phyloP scores from a whole-genome alignment of 2,113 vertebrate genomes.

The Seriola rivoliana region DNA sequence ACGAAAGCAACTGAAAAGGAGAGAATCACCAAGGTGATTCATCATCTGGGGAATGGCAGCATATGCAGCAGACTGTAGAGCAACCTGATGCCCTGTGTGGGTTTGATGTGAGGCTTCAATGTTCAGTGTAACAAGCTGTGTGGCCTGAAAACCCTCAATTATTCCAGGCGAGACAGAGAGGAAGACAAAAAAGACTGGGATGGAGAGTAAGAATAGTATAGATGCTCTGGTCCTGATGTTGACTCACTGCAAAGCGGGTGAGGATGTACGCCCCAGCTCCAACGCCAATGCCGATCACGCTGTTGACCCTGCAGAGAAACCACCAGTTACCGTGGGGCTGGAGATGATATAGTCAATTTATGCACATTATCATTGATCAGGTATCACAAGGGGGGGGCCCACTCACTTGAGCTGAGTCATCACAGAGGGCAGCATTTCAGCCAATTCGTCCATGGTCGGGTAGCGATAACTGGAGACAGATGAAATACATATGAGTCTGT shows the following conservation, averaged over 20 bases:
- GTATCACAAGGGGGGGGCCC: not conserved
- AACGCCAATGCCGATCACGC: conserved; percentile 84
- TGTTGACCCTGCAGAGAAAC: conserved; percentile 78
- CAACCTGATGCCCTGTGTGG: conserved; percentile 45
- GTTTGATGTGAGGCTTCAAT: conserved; percentile 39
- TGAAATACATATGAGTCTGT: not conserved
- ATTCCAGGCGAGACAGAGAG: conserved; percentile 27
- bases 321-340: conserved; percentile 10
- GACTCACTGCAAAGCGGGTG: conserved; percentile 83
- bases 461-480: conserved; percentile 90
- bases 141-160: conserved; percentile 36
- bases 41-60: conserved; percentile 31
- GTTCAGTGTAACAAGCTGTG: conserved; percentile 32
- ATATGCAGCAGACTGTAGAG: conserved; percentile 37
- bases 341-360: conserved; percentile 6
- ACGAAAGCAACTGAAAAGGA: conserved; percentile 18
- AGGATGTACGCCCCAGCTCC: conserved; percentile 85
- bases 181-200: not conserved
- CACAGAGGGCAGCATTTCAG: conserved; percentile 95
- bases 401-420: conserved; percentile 94
- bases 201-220: not conserved
- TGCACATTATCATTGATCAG: conserved; percentile 30
- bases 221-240: not conserved
- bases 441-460: conserved; percentile 94
- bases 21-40: conserved; percentile 55